Percentiles rank a stretch among this genome's conserved stretches.
Evolutionary conservation across 2,113 vertebrate species (phyloP).

Genomic region (Gasterosteus aculeatus): DNA sequence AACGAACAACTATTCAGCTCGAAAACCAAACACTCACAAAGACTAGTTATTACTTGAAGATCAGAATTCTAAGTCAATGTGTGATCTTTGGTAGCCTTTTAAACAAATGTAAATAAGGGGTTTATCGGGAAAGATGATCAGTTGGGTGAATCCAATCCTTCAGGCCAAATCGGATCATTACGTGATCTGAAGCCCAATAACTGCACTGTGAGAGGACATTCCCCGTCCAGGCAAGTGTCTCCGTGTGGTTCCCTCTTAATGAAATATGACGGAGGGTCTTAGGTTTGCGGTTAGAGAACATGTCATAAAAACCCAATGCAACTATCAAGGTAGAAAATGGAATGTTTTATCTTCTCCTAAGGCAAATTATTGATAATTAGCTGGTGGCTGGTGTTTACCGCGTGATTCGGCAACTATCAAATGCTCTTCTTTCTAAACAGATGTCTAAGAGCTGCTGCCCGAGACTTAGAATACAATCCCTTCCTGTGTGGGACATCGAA

Average conservation of each 20-base stretch:
- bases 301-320: not conserved
- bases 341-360: not conserved
- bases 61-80: not conserved
- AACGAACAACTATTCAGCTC: not conserved
- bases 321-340: not conserved
- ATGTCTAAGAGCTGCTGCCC: not conserved
- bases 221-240: not conserved
- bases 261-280: not conserved
- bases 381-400: not conserved
- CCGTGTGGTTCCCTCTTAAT: slow-evolving; percentile 1
- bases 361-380: not conserved
- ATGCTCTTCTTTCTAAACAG: not conserved
- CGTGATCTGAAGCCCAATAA: slow-evolving; percentile 24
- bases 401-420: not conserved
- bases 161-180: slow-evolving; percentile 22
- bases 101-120: slow-evolving; percentile 33
- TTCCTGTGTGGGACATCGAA: not conserved
- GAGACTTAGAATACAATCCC: not conserved
- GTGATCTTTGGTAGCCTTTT: not conserved
- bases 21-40: not conserved
- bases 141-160: slow-evolving; percentile 25
- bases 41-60: not conserved
- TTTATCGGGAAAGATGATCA: slow-evolving; percentile 24
- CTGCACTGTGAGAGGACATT: not conserved
- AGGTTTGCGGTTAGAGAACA: too few relatives aligned